A percentile compares a stretch with the other conserved stretches of the same genome.
Evolutionary conservation across 2,113 vertebrate genomes (phyloP).

Genomic region (Oxyruncus cristatus): DNA sequence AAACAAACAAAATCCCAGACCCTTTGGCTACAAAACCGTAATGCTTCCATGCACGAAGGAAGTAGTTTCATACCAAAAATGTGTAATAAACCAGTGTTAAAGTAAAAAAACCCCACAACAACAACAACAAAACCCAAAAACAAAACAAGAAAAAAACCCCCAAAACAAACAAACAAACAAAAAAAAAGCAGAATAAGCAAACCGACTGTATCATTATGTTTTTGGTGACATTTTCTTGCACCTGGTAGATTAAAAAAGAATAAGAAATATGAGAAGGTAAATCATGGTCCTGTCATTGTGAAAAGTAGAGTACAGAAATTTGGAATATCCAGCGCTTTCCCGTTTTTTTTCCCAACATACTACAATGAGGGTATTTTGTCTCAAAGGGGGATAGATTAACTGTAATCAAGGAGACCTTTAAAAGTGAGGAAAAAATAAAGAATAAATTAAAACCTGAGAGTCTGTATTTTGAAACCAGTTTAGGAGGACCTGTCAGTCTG

Average conservation of each 20-base stretch:
- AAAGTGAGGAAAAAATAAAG: neutral
- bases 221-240: neutral
- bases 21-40: neutral
- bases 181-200: neutral
- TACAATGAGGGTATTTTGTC: neutral
- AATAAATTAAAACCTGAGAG: neutral
- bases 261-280: neutral
- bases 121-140: too few species aligned
- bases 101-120: neutral
- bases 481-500: neutral
- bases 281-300: neutral
- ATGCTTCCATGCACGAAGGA: neutral
- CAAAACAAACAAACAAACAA: neutral
- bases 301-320: neutral
- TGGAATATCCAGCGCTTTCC: neutral
- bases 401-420: neutral
- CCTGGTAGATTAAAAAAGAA: neutral
- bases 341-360: neutral
- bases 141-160: too few species aligned
- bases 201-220: neutral
- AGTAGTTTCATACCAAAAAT: neutral
- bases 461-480: neutral
- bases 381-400: too few species aligned
- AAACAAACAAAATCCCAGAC: fast-evolving
- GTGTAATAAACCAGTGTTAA: neutral